phyloP scores from a whole-genome alignment of 2,797 vertebrate species.

The Spinus olivaceus region DNA sequence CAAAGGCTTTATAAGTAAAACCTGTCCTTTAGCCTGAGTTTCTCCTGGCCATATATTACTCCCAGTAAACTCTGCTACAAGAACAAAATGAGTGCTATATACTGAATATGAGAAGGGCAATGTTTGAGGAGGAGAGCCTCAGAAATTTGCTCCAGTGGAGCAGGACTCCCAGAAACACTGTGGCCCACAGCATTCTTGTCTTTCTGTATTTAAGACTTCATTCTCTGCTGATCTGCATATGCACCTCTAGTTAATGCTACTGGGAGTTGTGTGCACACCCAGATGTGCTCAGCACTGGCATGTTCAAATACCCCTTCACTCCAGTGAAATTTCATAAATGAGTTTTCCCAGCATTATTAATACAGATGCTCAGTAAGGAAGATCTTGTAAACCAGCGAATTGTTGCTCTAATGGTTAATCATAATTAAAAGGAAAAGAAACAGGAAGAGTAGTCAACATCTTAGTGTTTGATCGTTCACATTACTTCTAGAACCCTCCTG shows the following conservation, averaged over 20 bases:
- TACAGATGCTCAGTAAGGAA: slow-evolving; percentile 26
- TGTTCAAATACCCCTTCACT: slow-evolving; percentile 14
- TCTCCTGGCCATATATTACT: neutral
- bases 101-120: neutral
- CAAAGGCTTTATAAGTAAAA: slow-evolving; percentile 46
- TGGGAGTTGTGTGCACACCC: neutral
- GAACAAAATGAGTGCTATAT: neutral
- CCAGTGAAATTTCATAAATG: slow-evolving; percentile 17
- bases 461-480: neutral
- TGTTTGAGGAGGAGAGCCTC: neutral
- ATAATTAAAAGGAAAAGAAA: slow-evolving; percentile 32
- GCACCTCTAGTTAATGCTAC: slow-evolving; percentile 8
- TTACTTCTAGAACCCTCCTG: neutral
- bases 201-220: neutral
- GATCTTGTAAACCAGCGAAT: slow-evolving; percentile 40
- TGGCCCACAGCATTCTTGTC: neutral
- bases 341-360: slow-evolving; percentile 6
- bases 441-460: neutral
- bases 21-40: neutral
- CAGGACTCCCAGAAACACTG: neutral
- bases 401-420: slow-evolving; percentile 2
- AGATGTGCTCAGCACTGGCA: neutral
- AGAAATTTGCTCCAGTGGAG: neutral
- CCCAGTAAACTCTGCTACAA: neutral
- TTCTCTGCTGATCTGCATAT: neutral